Conservation (phyloP, 2,113 vertebrate genomes). For the Pteronura brasiliensis region DNA sequence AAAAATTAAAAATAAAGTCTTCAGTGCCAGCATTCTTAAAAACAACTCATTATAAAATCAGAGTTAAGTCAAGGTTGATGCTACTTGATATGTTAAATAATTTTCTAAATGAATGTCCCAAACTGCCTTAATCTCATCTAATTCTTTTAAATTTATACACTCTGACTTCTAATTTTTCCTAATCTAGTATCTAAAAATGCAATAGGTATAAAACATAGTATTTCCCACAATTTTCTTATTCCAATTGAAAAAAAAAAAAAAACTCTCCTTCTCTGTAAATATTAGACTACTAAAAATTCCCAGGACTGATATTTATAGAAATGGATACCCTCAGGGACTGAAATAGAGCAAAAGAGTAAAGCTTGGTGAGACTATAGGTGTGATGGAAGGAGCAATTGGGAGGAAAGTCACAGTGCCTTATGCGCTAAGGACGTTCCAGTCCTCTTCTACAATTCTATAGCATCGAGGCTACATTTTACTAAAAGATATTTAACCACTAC, state of each 20-base stretch:
- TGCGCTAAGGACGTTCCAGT: not conserved
- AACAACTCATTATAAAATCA: not conserved
- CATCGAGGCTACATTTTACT: not conserved
- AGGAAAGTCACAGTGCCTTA: not conserved
- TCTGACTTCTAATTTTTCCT: not conserved
- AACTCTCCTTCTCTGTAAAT: not conserved
- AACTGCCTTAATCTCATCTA: not conserved
- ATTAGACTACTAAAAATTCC: not conserved
- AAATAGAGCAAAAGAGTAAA: not conserved
- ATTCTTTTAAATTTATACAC: not conserved
- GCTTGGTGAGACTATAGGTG: not conserved
- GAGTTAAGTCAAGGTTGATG: not conserved
- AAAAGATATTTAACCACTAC: not conserved
- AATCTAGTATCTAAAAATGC: not conserved
- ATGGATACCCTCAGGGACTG: not conserved
- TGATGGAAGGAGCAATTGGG: not conserved
- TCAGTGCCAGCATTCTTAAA: not conserved
- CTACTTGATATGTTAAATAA: not conserved
- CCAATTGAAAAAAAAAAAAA: not conserved
- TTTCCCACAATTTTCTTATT: not conserved
- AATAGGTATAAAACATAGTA: not conserved
- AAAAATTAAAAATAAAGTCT: not conserved
- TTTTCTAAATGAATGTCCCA: not conserved
- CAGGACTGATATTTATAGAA: not conserved
- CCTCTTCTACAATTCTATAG: not conserved